A percentile compares a stretch with the other conserved stretches of the same genome.
These are phyloP conservation scores for Benthosema pterotum DNA, from an alignment of 2,797 vertebrate species.

Conservation along the genomic window DNA sequence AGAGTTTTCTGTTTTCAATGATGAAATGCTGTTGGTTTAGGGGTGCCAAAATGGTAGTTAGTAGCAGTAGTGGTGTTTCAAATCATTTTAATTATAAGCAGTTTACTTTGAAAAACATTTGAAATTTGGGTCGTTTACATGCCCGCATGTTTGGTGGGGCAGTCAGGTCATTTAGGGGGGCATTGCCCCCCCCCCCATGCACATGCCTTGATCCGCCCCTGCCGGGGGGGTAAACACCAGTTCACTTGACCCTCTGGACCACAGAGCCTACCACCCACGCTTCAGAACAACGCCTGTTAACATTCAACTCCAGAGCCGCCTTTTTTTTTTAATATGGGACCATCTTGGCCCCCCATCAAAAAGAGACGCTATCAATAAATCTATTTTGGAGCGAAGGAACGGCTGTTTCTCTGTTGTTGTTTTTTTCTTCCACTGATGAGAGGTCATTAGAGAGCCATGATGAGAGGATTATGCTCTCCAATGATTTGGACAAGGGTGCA, in stretches of 20 bases:
- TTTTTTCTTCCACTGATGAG: slow-evolving; percentile 41
- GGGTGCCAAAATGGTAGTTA: too few species aligned
- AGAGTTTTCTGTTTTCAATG: too few species aligned
- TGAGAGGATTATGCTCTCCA: slow-evolving; percentile 46
- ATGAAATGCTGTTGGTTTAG: too few species aligned
- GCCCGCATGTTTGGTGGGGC: too few species aligned
- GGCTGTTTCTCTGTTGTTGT: slow-evolving; percentile 43
- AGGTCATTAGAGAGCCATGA: slow-evolving; percentile 58
- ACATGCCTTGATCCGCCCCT: too few species aligned
- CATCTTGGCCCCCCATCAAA: slow-evolving; percentile 53
- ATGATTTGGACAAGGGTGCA: slow-evolving; percentile 60
- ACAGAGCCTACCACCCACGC: slow-evolving; percentile 41
- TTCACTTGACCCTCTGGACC: slow-evolving; percentile 33
- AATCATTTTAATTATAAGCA: too few species aligned
- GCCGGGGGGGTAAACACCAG: slow-evolving; percentile 57
- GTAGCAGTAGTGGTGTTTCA: too few species aligned
- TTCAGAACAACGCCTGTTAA: slow-evolving; percentile 55
- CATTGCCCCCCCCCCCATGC: too few species aligned
- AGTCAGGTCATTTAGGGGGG: too few species aligned
- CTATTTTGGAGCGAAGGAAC: slow-evolving; percentile 52
- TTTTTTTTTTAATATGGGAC: slow-evolving; percentile 36
- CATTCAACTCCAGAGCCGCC: slow-evolving; percentile 41
- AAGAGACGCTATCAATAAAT: slow-evolving; percentile 60
- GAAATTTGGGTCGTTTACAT: too few species aligned
- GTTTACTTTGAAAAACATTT: too few species aligned